Base-by-base conservation (phyloP, 2,888 invertebrate species). In the Rhamphomyia laevipes region DNA sequence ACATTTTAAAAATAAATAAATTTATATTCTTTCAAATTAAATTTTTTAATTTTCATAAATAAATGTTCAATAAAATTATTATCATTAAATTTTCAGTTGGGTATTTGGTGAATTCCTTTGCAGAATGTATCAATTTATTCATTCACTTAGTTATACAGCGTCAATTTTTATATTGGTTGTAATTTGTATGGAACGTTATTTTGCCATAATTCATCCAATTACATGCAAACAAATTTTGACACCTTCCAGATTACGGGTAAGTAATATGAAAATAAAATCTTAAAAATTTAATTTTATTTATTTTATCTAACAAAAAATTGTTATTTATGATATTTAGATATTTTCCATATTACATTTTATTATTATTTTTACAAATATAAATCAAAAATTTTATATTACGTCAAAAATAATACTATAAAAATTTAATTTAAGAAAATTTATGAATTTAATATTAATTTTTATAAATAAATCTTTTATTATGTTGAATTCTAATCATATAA, bases 51-150 rank as follows among this genome's bases (percentile, higher is more conserved):
- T n/a, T n/a, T n/a, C n/a, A n/a, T n/a, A n/a, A n/a, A n/a, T n/a
- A n/a, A n/a, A n/a, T n/a, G n/a, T n/a, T n/a, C n/a, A n/a, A n/a
- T n/a, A n/a, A n/a, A n/a, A n/a, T n/a, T n/a, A n/a, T n/a, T n/a
- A n/a, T n/a, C n/a, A n/a, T n/a, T n/a, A n/a, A n/a, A n/a, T 56
- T 77, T 74, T 48, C 75, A 86, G 85, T 61, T 88, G 88, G 88
- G 80, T 83, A 48, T 79, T 88, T 55, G 89, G 90, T 4, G 81
- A 84, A 61, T 85, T 89, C 62, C 74, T 93, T 55, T 94, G 93
- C 72, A 89, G 89, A 67, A 83, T 90, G 79, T 91, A 92, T 71
- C 86, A 89, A 73, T 91, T 91, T 65, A 82, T 90, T 17, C 86
- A 90, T 66, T 85, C 87, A 13, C 73, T 93, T 57, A 89, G 90